Base-by-base conservation (phyloP, 2,797 vertebrate genomes). In the Characodon lateralis region DNA sequence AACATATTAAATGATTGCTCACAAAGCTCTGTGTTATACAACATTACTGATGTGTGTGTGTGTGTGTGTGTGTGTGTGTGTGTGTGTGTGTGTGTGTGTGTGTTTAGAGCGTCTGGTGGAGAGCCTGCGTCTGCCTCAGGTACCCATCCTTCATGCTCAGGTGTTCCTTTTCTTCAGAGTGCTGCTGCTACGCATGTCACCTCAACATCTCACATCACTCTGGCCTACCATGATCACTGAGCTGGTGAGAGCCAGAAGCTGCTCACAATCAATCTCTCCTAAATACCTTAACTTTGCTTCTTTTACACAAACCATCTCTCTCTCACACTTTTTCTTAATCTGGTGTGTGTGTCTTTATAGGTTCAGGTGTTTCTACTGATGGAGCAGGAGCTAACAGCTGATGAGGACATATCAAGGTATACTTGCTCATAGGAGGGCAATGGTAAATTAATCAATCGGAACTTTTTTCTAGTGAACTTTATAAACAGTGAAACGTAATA, bases 221-320 rank as follows among this genome's bases (percentile, higher is more conserved):
- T 99, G 98, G 98, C 98, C 98, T 69, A 99, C 98, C 75, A 99
- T 99, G 98, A 99, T 99, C 94, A 99, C 98, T 31, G 98, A 99
- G 87, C 95, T 99, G 96, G 98, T 99, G 88, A 96, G 96, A 85
- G 13, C 24, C 35, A 18, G 8, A 69, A 12, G 13, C 35, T 20
- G 10, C 22, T 43, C 35, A 51, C 7, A 75, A 8, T 24, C 0
- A 6, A 16, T 78, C 16, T 69, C n/a, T 28, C 39, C 39, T 14
- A 14, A 43, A 39, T 8, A 68, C 2, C 22, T 22, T 22, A 41
- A 35, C 20, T 20, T 35, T 28, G 26, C 39, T 74, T 31, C 24
- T 63, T 46, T 39, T 35, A 31, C 41, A 22, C 20, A 65, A 8
- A 56, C 9, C 2, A 0, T 18, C 1, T 7, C 1, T 24, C 31